phyloP scores from a whole-genome alignment of 2,888 invertebrate species.

The Thera britannica region DNA sequence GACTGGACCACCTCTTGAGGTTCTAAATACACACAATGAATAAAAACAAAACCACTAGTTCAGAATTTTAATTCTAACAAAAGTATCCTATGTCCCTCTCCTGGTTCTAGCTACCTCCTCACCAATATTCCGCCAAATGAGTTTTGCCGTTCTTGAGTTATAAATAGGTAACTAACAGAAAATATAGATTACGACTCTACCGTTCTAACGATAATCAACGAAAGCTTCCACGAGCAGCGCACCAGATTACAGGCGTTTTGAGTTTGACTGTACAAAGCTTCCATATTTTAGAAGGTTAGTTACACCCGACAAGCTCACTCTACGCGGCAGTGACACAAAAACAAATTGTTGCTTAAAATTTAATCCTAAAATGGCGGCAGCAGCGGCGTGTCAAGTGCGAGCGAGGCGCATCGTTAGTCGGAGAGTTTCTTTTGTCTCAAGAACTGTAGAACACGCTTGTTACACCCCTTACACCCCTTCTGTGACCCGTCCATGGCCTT shows the following conservation, averaged over 20 bases:
- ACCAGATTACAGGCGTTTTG: conserved; percentile 2
- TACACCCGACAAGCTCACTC: conserved; percentile 26
- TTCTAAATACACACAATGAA: too few relatives aligned
- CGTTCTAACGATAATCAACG: too few relatives aligned
- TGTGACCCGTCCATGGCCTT: conserved; percentile 66
- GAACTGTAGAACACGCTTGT: conserved; percentile 64
- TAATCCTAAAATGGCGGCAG: conserved; percentile 46
- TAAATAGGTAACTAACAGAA: too few relatives aligned
- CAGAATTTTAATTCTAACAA: too few relatives aligned
- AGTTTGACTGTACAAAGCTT: conserved; percentile 15
- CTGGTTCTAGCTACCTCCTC: too few relatives aligned
- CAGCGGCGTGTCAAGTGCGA: conserved; percentile 58
- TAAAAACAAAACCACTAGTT: too few relatives aligned
- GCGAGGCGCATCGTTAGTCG: conserved; percentile 68
- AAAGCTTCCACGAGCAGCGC: neutral
- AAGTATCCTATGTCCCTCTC: too few relatives aligned
- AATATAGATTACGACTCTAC: neutral
- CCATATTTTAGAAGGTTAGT: conserved; percentile 31
- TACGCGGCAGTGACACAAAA: conserved; percentile 40
- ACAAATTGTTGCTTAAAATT: conserved; percentile 46
- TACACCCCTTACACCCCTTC: conserved; percentile 58
- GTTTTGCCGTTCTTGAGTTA: too few relatives aligned
- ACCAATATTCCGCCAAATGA: too few relatives aligned
- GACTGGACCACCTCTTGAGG: too few relatives aligned
- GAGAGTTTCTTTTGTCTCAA: conserved; percentile 74